Base-by-base conservation (phyloP, 1,140 invertebrate species). In the Drosophila prosaltans region DNA sequence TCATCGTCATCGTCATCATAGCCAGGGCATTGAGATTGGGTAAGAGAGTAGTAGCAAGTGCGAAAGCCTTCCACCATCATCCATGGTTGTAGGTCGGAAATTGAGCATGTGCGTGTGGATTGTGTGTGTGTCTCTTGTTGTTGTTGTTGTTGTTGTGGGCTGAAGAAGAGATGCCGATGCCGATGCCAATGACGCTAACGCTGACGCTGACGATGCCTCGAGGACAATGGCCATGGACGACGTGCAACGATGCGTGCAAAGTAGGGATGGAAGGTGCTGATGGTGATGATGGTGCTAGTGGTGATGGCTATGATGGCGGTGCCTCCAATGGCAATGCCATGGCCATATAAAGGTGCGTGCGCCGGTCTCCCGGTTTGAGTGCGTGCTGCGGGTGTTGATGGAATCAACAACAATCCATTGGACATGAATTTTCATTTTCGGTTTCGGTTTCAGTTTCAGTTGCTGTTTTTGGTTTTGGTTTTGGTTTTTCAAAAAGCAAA, bases 341-440 rank as follows among this genome's bases (percentile, higher is more conserved):
- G 55, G 62, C 70, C 74, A 78, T 69, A 81, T 75, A 85, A 74
- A 79, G 80, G 70, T 80, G 80, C 72, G 80, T 86, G 66, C 60
- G 68, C 60, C 51, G 55, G 57, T 57, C 57, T 54, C 45, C 45
- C 45, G 45, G 45, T 51, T 51, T 51, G 74, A 76, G 83, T 79
- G 82, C 82, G 82, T 86, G 83, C 75, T 88, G 83, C 83, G 80
- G 84, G 82, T 81, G 75, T 72, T 84, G 71, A 72, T 79, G 82
- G 74, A 81, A 72, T 51, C 45, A 51, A 51, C 45, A 70, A 68
- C 32, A 63, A 24, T 9, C 51, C 36, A 70, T 72, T 79, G 65
- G 74, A 79, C 78, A 86, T 79, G 69, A 82, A 78, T 77, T 77
- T 80, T 85, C 64, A 71, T 76, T 81, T 84, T 70, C 60, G 55